Percentiles rank a stretch among this genome's conserved stretches.
phyloP scores from a whole-genome alignment of 1,140 invertebrate genomes.

The Artemia franciscana region DNA sequence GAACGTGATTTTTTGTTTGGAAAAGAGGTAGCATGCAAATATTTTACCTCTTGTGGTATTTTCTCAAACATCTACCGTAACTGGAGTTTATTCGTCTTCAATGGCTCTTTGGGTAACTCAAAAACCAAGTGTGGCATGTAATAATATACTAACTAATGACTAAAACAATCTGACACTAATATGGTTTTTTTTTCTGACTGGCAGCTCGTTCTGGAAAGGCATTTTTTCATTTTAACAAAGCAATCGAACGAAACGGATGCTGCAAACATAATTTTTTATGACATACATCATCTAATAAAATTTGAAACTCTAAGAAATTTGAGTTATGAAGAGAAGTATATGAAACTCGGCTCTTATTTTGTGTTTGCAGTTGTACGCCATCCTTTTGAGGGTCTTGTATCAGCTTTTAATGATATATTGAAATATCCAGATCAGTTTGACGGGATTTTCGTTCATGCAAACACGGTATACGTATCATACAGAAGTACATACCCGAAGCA shows the following conservation, averaged over 20 bases:
- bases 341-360: not conserved
- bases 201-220: not conserved
- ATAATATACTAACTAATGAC: too few species aligned
- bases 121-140: too few species aligned
- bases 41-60: too few species aligned
- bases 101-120: too few species aligned
- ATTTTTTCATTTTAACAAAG: not conserved
- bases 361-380: not conserved
- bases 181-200: too few species aligned
- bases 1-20: too few species aligned
- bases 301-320: not conserved
- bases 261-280: not conserved
- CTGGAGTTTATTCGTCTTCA: too few species aligned
- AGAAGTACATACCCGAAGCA: not conserved
- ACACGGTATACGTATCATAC: not conserved
- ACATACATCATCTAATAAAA: not conserved
- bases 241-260: not conserved
- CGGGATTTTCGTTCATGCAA: not conserved
- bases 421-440: not conserved
- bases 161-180: too few species aligned
- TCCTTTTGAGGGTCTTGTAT: not conserved
- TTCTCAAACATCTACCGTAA: too few species aligned
- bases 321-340: not conserved
- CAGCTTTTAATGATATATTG: not conserved
- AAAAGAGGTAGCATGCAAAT: too few species aligned